Evolutionary conservation across 1,140 invertebrate genomes (phyloP), one percentile per base, ranked within the genome.

Genomic region (Macrosteles quadrilineatus): DNA sequence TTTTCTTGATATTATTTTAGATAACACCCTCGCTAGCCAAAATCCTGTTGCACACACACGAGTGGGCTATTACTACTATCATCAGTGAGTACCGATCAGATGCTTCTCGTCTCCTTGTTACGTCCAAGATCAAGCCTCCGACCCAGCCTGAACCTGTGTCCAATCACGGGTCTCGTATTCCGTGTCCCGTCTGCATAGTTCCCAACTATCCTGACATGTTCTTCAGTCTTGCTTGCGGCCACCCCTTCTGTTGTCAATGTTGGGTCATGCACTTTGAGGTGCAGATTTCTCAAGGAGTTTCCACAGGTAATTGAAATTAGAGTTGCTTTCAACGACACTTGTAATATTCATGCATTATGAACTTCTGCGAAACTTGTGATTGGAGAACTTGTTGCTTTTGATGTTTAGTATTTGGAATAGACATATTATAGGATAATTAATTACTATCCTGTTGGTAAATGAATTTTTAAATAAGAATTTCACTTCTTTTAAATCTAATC

Each of bases 251-350:
- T 80, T 92, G 91, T 80, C 91, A 95, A 70, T 98, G 97, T 81
- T 98, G 97, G 97, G 88, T 89, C 72, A 93, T 88, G 83, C 94
- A 97, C 84, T 97, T 98, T 83, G 94, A 97, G 86, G 90, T 95
- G 74, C 96, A 98, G 87, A 95, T 99, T 76, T 89, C 87, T 80
- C 92, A 95, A 83, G 94, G 95, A 77, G 85, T 87, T 69, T 89
- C 88, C 19, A 90, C 87, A 76, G 85, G 88, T 89, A 80, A 67
- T 59, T 71, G 64, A 53, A 45, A 68, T 53, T 55, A 64, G 32
- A 36, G 32, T 6, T 36, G 32, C 14, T 36, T 36, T n/a, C 65
- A 25, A 47, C 47, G 64, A 59, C 25, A 57, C 69, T 29, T 50
- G 65, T 67, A 59, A n/a, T n/a, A n/a, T n/a, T n/a, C n/a, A n/a